Conservation (phyloP, 2,888 invertebrate species). For the Oligia strigilis region DNA sequence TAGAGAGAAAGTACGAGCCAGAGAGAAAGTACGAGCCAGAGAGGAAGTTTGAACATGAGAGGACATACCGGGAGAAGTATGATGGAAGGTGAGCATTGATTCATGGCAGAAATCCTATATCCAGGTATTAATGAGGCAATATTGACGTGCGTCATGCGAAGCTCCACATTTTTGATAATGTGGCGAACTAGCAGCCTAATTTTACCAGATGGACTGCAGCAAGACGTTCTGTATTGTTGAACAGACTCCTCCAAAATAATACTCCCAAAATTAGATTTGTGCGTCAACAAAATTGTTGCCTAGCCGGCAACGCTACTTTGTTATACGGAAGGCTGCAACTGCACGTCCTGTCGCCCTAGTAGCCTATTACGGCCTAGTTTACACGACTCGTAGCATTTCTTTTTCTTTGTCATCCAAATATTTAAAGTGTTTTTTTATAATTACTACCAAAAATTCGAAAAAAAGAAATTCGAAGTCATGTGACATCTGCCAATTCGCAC, state of each 20-base stretch:
- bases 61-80: constrained; percentile 75
- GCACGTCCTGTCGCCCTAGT: background rate
- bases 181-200: background rate
- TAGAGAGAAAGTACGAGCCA: constrained; percentile 71
- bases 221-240: background rate
- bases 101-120: background rate
- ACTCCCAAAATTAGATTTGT: too few species aligned
- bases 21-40: constrained; percentile 61
- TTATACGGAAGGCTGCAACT: background rate
- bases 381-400: background rate
- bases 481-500: too few species aligned
- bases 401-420: background rate
- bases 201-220: background rate
- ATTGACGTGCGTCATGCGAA: background rate
- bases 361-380: background rate
- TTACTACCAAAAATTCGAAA: too few species aligned
- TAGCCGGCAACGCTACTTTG: background rate
- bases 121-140: background rate
- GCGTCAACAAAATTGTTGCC: background rate
- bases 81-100: constrained; percentile 73
- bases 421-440: background rate
- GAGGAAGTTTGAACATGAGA: constrained; percentile 64
- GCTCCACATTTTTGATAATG: background rate
- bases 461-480: too few species aligned
- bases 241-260: background rate